Percentiles rank a stretch among this genome's conserved stretches.
Evolutionary conservation across 2,113 vertebrate species (phyloP).

Genomic region (Tychaedon coryphoeus): DNA sequence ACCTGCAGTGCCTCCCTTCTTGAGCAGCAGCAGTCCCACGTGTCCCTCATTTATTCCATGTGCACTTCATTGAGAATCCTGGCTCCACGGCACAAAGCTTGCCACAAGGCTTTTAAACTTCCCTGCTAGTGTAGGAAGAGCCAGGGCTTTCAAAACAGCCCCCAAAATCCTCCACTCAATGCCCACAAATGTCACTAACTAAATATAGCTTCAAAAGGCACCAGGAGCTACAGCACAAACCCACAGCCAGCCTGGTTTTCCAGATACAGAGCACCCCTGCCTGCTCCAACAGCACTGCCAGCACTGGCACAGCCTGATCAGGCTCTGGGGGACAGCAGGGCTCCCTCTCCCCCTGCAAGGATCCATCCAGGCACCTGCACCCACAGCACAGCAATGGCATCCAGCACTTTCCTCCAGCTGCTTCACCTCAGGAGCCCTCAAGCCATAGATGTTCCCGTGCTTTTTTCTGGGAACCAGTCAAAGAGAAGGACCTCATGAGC

Average conservation of each 20-base stretch:
- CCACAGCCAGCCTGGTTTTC: not conserved
- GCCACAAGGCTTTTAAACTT: slow-evolving; percentile 1
- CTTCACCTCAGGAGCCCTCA: not conserved
- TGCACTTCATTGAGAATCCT: not conserved
- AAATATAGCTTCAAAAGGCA: slow-evolving; percentile 34
- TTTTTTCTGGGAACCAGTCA: not conserved
- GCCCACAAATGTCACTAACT: not conserved
- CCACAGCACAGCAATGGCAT: not conserved
- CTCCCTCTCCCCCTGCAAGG: not conserved
- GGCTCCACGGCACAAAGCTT: not conserved
- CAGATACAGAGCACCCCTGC: not conserved
- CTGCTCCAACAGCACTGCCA: not conserved
- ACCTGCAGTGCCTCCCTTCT: not conserved
- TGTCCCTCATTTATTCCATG: not conserved
- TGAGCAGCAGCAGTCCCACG: not conserved
- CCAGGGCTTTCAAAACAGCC: not conserved
- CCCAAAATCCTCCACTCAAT: not conserved
- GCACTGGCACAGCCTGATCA: not conserved
- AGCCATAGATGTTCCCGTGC: accelerated
- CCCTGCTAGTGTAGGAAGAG: not conserved
- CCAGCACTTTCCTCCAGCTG: not conserved
- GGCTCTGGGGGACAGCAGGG: not conserved
- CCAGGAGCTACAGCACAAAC: not conserved
- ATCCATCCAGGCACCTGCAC: accelerated
- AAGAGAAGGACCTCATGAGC: not conserved